Conservation (phyloP, 2,888 invertebrate genomes). For the Trachelus tabidus region DNA sequence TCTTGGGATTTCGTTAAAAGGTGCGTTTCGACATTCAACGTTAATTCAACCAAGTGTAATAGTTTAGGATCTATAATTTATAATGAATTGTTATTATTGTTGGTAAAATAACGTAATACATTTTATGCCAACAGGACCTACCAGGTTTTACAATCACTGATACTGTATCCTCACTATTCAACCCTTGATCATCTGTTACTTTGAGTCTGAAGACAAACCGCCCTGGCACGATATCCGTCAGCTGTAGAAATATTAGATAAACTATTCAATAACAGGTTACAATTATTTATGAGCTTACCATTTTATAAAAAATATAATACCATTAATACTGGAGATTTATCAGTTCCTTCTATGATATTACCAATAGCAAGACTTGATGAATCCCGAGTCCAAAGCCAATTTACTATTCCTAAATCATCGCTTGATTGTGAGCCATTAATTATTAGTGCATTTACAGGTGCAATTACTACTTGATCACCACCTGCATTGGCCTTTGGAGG, state of each 20-base stretch:
- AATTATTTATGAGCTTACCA: neutral
- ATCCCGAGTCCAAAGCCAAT: slow-evolving; percentile 86
- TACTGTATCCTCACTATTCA: slow-evolving; percentile 83
- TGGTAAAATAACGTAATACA: neutral
- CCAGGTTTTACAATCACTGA: slow-evolving; percentile 83
- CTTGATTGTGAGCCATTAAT: slow-evolving; percentile 87
- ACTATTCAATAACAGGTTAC: slow-evolving; percentile 52
- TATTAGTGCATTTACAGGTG: slow-evolving; percentile 81
- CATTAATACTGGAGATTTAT: slow-evolving; percentile 81
- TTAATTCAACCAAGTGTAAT: slow-evolving; percentile 83
- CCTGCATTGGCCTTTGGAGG: slow-evolving; percentile 91
- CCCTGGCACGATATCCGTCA: slow-evolving; percentile 87
- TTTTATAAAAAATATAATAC: slow-evolving; percentile 61
- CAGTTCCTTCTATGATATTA: slow-evolving; percentile 80
- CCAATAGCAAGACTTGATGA: slow-evolving; percentile 85
- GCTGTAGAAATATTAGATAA: slow-evolving; percentile 63
- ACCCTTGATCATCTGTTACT: slow-evolving; percentile 92
- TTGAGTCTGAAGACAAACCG: slow-evolving; percentile 89
- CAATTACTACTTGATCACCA: slow-evolving; percentile 80
- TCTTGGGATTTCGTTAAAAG: slow-evolving; percentile 78
- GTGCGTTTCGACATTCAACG: slow-evolving; percentile 80
- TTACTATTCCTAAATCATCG: slow-evolving; percentile 87
- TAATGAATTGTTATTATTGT: neutral
- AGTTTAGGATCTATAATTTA: slow-evolving; percentile 74
- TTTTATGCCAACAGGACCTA: slow-evolving; percentile 37